Evolutionary conservation across 2,888 invertebrate genomes (phyloP).

Genomic region (Cecidostiba fungosa): DNA sequence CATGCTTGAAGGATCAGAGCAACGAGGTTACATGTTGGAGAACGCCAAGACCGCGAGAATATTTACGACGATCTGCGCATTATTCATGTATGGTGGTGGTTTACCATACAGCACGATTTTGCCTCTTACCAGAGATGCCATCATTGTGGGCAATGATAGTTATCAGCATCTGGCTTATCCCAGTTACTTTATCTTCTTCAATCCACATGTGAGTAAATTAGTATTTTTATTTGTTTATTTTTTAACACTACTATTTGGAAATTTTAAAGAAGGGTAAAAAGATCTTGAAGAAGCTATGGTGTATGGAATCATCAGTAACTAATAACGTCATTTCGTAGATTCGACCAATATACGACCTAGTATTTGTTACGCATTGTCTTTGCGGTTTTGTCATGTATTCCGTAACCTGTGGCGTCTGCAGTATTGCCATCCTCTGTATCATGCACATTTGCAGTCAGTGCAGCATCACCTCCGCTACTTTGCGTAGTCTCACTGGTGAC

Average conservation of each 20-base stretch:
- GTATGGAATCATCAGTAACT: no score
- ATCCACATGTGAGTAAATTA: slow-evolving; percentile 62
- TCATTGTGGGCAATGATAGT: slow-evolving; percentile 65
- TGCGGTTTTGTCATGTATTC: slow-evolving; percentile 69
- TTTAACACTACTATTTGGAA: neutral
- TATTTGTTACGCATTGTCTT: slow-evolving; percentile 68
- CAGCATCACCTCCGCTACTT: slow-evolving; percentile 44
- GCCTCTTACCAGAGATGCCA: slow-evolving; percentile 65
- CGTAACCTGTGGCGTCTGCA: slow-evolving; percentile 67
- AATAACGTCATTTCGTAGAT: slow-evolving; percentile 22
- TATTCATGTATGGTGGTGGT: slow-evolving; percentile 68
- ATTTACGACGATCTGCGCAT: slow-evolving; percentile 64
- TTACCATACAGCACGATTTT: slow-evolving; percentile 66
- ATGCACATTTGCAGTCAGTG: slow-evolving; percentile 70
- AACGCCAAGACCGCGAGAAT: slow-evolving; percentile 68
- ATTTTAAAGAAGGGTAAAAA: no score
- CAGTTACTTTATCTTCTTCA: slow-evolving; percentile 68
- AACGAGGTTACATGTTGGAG: slow-evolving; percentile 67
- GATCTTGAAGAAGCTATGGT: no score
- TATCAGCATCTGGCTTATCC: slow-evolving; percentile 67
- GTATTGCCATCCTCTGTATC: slow-evolving; percentile 68
- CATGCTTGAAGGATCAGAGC: neutral
- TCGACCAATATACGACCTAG: slow-evolving; percentile 69
- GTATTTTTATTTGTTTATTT: neutral
- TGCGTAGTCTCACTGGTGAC: slow-evolving; percentile 62